Base-by-base conservation (phyloP, 2,888 invertebrate species). In the Temnothorax unifasciatus region DNA sequence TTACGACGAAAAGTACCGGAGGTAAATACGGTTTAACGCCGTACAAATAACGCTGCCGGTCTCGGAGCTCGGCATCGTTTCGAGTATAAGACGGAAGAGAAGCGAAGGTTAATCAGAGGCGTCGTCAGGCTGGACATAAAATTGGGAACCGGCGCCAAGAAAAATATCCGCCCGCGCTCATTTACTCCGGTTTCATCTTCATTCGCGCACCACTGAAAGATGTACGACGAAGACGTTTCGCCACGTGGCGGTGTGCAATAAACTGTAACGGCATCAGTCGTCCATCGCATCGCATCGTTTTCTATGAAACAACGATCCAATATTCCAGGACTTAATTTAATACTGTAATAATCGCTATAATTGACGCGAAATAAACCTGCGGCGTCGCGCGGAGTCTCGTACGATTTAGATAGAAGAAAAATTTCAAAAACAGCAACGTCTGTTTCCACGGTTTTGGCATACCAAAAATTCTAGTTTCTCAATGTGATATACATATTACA, bases 221-320 rank as follows among this genome's bases (percentile, higher is more conserved):
- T 88, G 89, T 92, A 93, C 92, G 93, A 93, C 92, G 13, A 41
- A 77, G 54, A 68, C 29, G 57, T 34, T 34, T 79, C 34, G 34
- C 73, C 54, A 21, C 54, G 13, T 34, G 75, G 52, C 21, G 34
- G 15, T n/a, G 34, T 44, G 73, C 15, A 47, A 59, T 59, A 73
- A 73, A 71, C 13, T 47, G 6, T 25, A 29, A 29, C 93, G 92
- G 91, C 90, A 92, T 89, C 87, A 86, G 86, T 88, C 92, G 91
- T 92, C 91, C 91, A 92, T 90, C 92, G 92, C 15, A n/a, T 8
- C 63, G 41, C 29, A 29, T 29, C 29, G 29, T 54, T 54, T 63
- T 47, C 34, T 8, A 15, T 69, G 54, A 77, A 54, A 44, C 38
- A 5, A 41, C 59, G 3, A 71, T 18, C n/a, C 41, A 59, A 59